Evolutionary conservation across 92 coral and sea anemone genomes (phyloP), one percentile per base, ranked within the genome.

Genomic region (Paragorgia papillata): DNA sequence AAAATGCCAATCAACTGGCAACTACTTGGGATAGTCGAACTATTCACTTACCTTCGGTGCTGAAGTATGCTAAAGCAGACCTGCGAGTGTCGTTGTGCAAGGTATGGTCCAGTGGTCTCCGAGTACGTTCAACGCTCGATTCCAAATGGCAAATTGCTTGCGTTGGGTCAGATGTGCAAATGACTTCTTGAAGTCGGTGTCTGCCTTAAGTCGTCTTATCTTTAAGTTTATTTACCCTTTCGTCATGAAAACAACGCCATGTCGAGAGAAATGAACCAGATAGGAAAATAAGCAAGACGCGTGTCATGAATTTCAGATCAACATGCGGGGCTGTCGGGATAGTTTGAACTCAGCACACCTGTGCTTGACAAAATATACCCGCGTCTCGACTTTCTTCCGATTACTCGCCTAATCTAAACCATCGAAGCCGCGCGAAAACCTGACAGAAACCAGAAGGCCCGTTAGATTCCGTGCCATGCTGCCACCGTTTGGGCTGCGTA

Each of bases 211-310:
- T 6, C 63, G 56, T 54, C 48, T 29, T 70, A 71, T 71, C 78
- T 51, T 18, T 56, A 34, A 71, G 78, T 71, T 71, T 71, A 71
- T 71, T 71, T 71, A 71, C 78, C 25, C 58, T 71, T 68, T 71
- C 50, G 78, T 71, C 78, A 57, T 28, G 31, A 53, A 71, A 71
- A 71, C 62, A 53, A 51, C 28, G 29, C 18, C 20, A 53, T 71
- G 78, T 55, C 78, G 78, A 71, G 49, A 55, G 78, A 71, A 33
- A 71, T 35, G 33, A 71, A 53, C 78, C 78, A 71, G 78, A 55
- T 71, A 51, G 62, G 62, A 71, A 71, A 71, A 71, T 37, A 17
- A 27, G 20, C 24, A 39, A 53, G 50, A 30, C 14, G 8, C 43
- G 53, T 15, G 53, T 27, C 60, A 49, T 26, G 48, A n/a, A 68